A percentile compares a stretch with the other conserved stretches of the same genome.
phyloP scores from a whole-genome alignment of 2,797 vertebrate species.

The Oryzias sinensis region DNA sequence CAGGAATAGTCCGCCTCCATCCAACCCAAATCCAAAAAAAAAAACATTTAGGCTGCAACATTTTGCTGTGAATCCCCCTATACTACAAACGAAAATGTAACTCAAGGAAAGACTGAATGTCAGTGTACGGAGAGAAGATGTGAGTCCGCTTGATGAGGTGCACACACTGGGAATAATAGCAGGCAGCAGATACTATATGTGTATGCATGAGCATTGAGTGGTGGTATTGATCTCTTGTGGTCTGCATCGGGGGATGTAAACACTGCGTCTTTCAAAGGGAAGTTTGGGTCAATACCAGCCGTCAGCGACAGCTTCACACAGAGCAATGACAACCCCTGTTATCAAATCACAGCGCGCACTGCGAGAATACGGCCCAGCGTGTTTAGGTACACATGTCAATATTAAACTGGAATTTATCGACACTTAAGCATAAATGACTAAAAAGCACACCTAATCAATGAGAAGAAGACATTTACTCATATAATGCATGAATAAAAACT shows the following conservation, averaged over 20 bases:
- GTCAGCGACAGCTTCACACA: constrained; percentile 49
- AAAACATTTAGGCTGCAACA: not conserved
- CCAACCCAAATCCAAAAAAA: not conserved
- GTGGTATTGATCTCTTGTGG: constrained; percentile 70
- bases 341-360: constrained; percentile 42
- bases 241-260: constrained; percentile 67
- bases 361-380: not conserved
- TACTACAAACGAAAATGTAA: not conserved
- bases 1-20: too few species aligned
- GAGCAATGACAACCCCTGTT: constrained; percentile 35
- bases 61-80: too few species aligned
- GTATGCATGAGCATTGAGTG: constrained; percentile 75
- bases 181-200: constrained; percentile 61
- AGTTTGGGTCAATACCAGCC: constrained; percentile 66
- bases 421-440: not conserved
- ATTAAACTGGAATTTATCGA: not conserved
- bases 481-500: not conserved
- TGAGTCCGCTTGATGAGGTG: constrained; percentile 27
- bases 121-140: constrained; percentile 40
- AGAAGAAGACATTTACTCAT: not conserved
- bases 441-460: constrained; percentile 1
- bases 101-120: constrained; percentile 37
- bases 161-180: constrained; percentile 56
- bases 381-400: constrained; percentile 2
- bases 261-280: constrained; percentile 69